These are phyloP conservation scores for Petrocephalus zakoni DNA, from an alignment of 2,113 vertebrate species.

Conservation along the genomic window DNA sequence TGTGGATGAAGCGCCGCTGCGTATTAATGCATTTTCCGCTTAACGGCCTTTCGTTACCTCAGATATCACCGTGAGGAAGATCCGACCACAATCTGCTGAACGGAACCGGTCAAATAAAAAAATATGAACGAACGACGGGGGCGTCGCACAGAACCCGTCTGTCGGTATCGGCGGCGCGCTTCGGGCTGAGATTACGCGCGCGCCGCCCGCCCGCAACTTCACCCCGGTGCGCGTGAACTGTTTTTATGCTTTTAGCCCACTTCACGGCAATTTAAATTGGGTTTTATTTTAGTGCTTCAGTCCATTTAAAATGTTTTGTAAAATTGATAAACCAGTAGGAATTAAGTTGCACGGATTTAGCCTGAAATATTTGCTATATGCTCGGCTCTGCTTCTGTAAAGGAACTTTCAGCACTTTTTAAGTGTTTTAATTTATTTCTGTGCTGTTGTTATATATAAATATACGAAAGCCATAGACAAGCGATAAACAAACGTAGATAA, in stretches of 20 bases:
- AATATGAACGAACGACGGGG: not conserved
- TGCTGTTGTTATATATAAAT: not conserved
- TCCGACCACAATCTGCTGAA: not conserved
- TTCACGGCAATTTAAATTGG: not conserved
- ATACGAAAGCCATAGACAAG: not conserved
- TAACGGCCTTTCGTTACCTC: constrained; percentile 24
- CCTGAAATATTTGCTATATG: not conserved
- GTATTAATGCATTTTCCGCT: constrained; percentile 50
- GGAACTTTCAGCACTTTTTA: not conserved
- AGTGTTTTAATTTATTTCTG: not conserved
- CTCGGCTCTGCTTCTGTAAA: too few species aligned
- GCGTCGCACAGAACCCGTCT: not conserved
- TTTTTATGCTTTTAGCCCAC: not conserved
- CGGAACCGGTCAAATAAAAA: not conserved
- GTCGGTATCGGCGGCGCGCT: not conserved
- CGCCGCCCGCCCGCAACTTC: not conserved
- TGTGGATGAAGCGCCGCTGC: constrained; percentile 37
- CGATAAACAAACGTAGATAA: not conserved
- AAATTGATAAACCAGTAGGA: not conserved
- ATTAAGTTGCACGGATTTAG: not conserved
- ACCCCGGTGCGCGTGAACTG: not conserved
- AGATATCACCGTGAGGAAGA: not conserved
- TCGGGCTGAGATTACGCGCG: too few species aligned
- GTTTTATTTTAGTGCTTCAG: not conserved
- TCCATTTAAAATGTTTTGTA: not conserved